Evolutionary conservation across 2,797 vertebrate species (phyloP).

Genomic region (Columba guinea): DNA sequence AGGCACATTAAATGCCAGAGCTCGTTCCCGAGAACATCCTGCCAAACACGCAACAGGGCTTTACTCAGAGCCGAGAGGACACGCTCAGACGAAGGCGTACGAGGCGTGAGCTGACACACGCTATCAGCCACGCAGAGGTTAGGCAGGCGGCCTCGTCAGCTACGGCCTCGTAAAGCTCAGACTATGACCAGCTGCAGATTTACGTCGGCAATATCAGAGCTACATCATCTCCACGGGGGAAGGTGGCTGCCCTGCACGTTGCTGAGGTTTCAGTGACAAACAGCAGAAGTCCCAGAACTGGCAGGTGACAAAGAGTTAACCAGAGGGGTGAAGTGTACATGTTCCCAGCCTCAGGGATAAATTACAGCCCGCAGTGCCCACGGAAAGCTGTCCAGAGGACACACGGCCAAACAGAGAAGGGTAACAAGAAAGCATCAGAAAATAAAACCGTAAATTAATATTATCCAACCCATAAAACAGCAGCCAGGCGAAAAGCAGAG

Average conservation of each 20-base stretch:
- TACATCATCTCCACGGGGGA: neutral
- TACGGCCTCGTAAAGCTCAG: neutral
- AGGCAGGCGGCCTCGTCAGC: neutral
- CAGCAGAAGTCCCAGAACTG: neutral
- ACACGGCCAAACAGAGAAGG: neutral
- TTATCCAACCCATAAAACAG: neutral
- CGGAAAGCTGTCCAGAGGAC: conserved; percentile 3
- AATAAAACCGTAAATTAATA: neutral
- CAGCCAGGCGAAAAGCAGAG: neutral
- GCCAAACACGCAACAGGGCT: neutral
- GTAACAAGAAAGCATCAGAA: neutral
- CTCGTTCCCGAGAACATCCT: neutral
- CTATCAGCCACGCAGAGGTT: neutral
- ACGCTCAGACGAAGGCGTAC: neutral
- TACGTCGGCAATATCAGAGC: rapidly evolving
- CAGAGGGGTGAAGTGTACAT: neutral
- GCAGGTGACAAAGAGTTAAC: neutral
- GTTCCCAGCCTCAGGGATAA: neutral
- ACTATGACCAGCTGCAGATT: neutral
- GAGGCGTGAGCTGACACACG: neutral
- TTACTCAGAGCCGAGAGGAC: neutral
- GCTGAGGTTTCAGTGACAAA: neutral
- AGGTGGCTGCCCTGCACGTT: neutral
- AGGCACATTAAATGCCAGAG: neutral
- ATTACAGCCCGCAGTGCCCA: neutral